Percentiles rank a stretch among this genome's conserved stretches.
phyloP scores from a whole-genome alignment of 2,113 vertebrate genomes.

The Cricetomys ansorgei region DNA sequence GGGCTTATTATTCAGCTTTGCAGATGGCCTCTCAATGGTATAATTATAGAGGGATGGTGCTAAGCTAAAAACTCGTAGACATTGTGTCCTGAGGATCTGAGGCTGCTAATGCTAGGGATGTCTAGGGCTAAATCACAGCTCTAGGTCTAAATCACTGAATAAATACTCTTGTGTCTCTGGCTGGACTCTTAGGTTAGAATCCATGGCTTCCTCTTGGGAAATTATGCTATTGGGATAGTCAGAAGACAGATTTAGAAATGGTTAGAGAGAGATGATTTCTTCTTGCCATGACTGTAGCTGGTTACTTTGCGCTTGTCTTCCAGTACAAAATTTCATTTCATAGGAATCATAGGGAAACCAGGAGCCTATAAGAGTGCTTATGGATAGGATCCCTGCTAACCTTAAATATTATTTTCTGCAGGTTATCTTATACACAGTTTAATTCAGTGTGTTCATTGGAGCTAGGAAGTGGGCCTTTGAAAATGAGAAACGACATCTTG shows the following conservation, averaged over 20 bases:
- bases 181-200: not conserved
- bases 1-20: conserved; percentile 48
- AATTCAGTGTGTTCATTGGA: conserved; percentile 22
- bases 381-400: conserved; percentile 41
- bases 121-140: not conserved
- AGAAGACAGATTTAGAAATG: not conserved
- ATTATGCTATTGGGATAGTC: not conserved
- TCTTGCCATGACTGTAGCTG: not conserved
- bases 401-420: conserved; percentile 35
- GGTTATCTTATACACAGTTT: not conserved
- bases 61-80: not conserved
- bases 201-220: conserved; percentile 10
- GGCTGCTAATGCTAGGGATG: not conserved
- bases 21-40: not conserved
- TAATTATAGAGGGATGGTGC: conserved; percentile 12
- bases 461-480: conserved; percentile 49
- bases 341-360: conserved; percentile 29
- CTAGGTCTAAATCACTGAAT: not conserved
- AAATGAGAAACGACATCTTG: not conserved
- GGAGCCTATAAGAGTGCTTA: not conserved
- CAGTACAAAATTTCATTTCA: conserved; percentile 48
- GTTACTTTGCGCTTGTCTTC: conserved; percentile 25
- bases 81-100: not conserved
- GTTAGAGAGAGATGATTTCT: not conserved
- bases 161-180: not conserved